Evolutionary conservation across 2,113 vertebrate species (phyloP), one percentile per base, ranked within the genome.

Genomic region (Crotalus tigris): DNA sequence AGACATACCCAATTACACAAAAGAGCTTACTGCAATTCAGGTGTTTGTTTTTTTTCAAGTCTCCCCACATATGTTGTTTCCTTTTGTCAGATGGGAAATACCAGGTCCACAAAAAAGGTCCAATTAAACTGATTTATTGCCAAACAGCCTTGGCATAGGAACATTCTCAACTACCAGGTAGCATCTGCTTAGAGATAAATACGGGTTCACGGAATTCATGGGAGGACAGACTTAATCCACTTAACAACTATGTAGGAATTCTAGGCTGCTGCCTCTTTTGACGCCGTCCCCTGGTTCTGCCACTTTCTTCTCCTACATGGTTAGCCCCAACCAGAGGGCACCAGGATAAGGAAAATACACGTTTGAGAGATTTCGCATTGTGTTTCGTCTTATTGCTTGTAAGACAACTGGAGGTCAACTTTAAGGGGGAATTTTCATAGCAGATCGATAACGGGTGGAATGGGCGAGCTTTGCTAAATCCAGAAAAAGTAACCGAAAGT

Each of bases 401-500:
- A 21, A 81, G 85, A 44, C 90, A 7, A 24, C 57, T 81, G 92
- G 93, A 75, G 33, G 33, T 87, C 91, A n/a, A 24, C 5, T 17
- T 64, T 90, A 29, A n/a, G 3, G 23, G 51, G 23, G 33, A 59
- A n/a, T 75, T 39, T 75, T 75, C 49, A 44, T 46, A 69, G 10
- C 49, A 90, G 19, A 26, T 29, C 46, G 85, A 8, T 85, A 12
- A 4, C 46, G 7, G 85, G 5, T 57, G 26, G 64, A 39, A 49
- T 91, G 33, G 24, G 49, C 54, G 26, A 55, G 90, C 24, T 33
- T 17, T 0, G 0, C 0, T 4, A 24, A n/a, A 15, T 69, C 4
- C 17, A 1, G 0, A 39, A 39, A 11, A 53, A 15, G 1, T 54
- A 85, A 54, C 61, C 0, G 0, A 17, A 69, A 64, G 39, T 46